Base-by-base conservation (phyloP, 2,888 invertebrate genomes). In the Tetropium fuscum region DNA sequence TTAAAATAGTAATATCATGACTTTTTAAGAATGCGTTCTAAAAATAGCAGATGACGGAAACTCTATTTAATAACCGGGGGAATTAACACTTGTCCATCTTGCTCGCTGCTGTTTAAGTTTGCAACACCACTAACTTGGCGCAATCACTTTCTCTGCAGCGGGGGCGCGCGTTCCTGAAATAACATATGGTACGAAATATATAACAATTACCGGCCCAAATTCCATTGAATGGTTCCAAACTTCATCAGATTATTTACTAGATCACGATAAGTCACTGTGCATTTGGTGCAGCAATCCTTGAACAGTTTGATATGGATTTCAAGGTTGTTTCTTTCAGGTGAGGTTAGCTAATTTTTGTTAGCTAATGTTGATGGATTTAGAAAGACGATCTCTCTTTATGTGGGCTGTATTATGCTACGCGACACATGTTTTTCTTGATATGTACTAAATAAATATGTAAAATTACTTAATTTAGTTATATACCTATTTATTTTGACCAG, bases 61-160 rank as follows among this genome's bases (percentile, higher is more conserved):
- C 27, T 20, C 5, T n/a, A 2, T n/a, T 13, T 10, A 27, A 19
- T 7, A 13, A 4, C 27, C 25, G 18, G 51, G 25, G 18, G 51
- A 51, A 51, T 51, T 51, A 27, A 18, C 51, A 7, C 22, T 5
- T 13, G 22, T 27, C 51, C 22, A 7, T 40, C 16, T 34, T 6
- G 25, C 16, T 18, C 13, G n/a, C n/a, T 48, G 3, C 13, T 7
- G 18, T 1, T 20, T 32, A n/a, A n/a, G 48, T 48, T 48, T 51
- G 48, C 51, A 40, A 51, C 40, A 51, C 25, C 10, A 18, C 11
- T n/a, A n/a, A n/a, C 25, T 22, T 56, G 56, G 48, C 56, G 56
- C 48, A 56, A 48, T 38, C 56, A 56, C 56, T 56, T 56, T 56
- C 56, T 56, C 56, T 55, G 18, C 41, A 49, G 56, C 56, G 56